phyloP scores from a whole-genome alignment of 2,888 invertebrate species.

The Caenorhabditis macrosperma region DNA sequence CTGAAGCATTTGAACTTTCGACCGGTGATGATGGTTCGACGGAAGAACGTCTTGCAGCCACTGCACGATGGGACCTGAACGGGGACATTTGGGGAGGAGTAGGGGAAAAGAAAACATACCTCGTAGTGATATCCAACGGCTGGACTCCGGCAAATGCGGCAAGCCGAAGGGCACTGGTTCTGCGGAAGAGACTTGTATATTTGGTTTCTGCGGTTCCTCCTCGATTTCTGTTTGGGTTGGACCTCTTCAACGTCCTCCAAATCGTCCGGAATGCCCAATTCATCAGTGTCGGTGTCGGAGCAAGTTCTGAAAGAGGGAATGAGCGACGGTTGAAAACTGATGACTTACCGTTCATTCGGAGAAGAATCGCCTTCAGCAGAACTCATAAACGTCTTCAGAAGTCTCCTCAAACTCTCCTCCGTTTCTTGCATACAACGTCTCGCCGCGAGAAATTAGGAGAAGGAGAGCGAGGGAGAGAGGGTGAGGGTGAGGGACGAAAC shows the following conservation, averaged over 20 bases:
- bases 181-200: slow-evolving; percentile 42
- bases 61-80: slow-evolving; percentile 65
- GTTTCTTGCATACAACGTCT: not conserved
- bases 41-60: slow-evolving; percentile 63
- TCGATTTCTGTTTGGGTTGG: no score
- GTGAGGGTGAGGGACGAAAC: no score
- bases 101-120: slow-evolving; percentile 1
- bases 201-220: not conserved
- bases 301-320: not conserved
- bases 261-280: slow-evolving; percentile 6
- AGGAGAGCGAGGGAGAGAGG: no score
- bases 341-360: slow-evolving; percentile 22
- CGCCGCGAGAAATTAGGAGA: not conserved
- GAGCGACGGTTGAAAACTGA: not conserved
- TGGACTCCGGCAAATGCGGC: slow-evolving; percentile 64
- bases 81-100: no score
- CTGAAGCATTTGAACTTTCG: slow-evolving; percentile 44
- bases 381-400: not conserved
- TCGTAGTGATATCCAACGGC: slow-evolving; percentile 71
- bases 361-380: not conserved
- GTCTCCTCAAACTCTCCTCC: not conserved
- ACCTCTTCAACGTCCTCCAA: no score
- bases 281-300: slow-evolving; percentile 1
- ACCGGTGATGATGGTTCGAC: slow-evolving; percentile 54
- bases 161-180: slow-evolving; percentile 62